phyloP scores from a whole-genome alignment of 23 tunicate species.

The Botrylloides violaceus region DNA sequence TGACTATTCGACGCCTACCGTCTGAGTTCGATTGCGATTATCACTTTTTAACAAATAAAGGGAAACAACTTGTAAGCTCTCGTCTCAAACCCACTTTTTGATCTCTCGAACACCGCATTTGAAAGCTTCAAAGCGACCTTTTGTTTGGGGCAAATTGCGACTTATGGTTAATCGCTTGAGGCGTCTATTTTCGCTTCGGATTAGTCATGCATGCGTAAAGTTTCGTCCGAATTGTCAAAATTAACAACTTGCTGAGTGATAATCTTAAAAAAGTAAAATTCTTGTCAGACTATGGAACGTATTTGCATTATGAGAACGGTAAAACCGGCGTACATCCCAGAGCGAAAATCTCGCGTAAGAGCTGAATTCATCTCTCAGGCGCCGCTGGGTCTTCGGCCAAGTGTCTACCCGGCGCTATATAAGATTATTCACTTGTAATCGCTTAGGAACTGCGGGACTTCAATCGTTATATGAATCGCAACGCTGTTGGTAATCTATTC shows the following conservation, averaged over 20 bases:
- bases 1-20: constrained; percentile 35
- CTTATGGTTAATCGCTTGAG: not conserved
- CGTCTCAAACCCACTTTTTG: constrained; percentile 2
- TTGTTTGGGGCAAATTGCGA: not conserved
- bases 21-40: constrained; percentile 24
- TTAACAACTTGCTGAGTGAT: not conserved
- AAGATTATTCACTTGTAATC: constrained; percentile 20
- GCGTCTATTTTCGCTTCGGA: constrained; percentile 1
- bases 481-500: constrained; percentile 16
- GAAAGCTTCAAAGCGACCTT: not conserved
- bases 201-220: constrained; percentile 1
- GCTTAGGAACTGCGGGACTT: constrained; percentile 12
- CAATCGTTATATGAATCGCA: not conserved
- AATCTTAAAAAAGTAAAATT: not conserved
- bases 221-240: not conserved
- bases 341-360: not conserved
- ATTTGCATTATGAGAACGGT: not conserved
- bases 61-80: not conserved
- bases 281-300: not conserved
- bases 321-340: not conserved
- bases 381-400: constrained; percentile 9
- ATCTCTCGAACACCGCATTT: constrained; percentile 4
- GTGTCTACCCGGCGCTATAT: constrained; percentile 17
- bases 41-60: constrained; percentile 19
- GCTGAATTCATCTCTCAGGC: not conserved